Percentiles rank a stretch among this genome's conserved stretches.
Evolutionary conservation across 2,888 invertebrate genomes (phyloP).

Genomic region (Drosophila niveifrons): DNA sequence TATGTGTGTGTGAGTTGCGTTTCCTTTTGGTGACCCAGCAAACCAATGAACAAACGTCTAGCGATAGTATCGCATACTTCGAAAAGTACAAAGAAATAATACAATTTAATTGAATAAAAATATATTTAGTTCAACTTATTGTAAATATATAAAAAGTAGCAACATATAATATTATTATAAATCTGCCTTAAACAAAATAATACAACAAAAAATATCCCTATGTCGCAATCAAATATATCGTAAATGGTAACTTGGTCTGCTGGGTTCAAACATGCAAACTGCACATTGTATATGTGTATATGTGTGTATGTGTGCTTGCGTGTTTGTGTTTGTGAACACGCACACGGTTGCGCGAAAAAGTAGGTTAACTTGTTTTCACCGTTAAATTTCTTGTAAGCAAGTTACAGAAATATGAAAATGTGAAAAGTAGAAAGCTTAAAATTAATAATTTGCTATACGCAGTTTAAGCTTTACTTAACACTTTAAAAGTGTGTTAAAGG

Average conservation of each 20-base stretch:
- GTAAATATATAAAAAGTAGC: too few species aligned
- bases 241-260: neutral
- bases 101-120: too few species aligned
- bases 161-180: too few species aligned
- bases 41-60: neutral
- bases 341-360: constrained; percentile 51
- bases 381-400: constrained; percentile 42
- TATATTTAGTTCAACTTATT: too few species aligned
- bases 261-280: constrained; percentile 48
- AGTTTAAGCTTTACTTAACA: too few species aligned
- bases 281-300: constrained; percentile 26
- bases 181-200: neutral
- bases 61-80: neutral
- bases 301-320: constrained; percentile 30
- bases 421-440: neutral
- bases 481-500: too few species aligned
- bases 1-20: constrained; percentile 29
- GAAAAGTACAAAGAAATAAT: too few species aligned
- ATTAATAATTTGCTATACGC: too few species aligned
- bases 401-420: constrained; percentile 31
- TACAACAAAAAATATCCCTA: neutral
- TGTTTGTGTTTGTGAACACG: constrained; percentile 32
- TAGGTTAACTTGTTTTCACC: constrained; percentile 62
- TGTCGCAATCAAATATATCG: neutral
- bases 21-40: constrained; percentile 35